Evolutionary conservation across 2,797 vertebrate genomes (phyloP).

Genomic region (Lutjanus campechanus): DNA sequence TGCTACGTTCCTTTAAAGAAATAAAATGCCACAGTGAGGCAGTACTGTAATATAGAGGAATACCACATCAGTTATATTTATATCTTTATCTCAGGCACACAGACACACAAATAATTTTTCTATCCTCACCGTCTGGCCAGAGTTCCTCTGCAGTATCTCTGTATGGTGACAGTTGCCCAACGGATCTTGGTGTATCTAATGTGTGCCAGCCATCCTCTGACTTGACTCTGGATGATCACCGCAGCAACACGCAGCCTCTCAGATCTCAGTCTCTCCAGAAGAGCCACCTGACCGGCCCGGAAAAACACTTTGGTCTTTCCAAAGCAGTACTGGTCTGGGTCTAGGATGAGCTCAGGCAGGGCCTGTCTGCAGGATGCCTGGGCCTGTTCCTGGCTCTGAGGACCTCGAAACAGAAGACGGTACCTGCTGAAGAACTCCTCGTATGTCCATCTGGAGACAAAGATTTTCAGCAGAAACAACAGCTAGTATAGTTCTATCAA

Average conservation of each 20-base stretch:
- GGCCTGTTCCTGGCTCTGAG: conserved; percentile 65
- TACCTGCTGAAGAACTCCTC: conserved; percentile 86
- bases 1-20: neutral
- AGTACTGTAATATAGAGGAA: neutral
- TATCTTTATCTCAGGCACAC: neutral
- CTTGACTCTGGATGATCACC: conserved; percentile 82
- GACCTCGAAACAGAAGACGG: conserved; percentile 77
- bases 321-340: conserved; percentile 83
- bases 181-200: conserved; percentile 55
- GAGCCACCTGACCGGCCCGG: conserved; percentile 86
- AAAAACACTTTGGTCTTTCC: conserved; percentile 87
- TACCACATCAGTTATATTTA: neutral
- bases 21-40: neutral
- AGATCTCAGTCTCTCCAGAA: conserved; percentile 84
- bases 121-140: conserved; percentile 82
- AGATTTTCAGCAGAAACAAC: neutral
- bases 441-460: conserved; percentile 81
- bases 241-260: conserved; percentile 79
- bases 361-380: conserved; percentile 67
- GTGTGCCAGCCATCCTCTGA: conserved; percentile 85
- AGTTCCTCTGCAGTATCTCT: conserved; percentile 80
- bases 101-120: neutral
- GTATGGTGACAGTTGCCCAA: conserved; percentile 74
- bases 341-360: conserved; percentile 82
- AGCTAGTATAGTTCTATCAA: neutral